Percentiles rank a stretch among this genome's conserved stretches.
Conservation (phyloP, 2,888 invertebrate species). For the Drosophila suboccidentalis region DNA sequence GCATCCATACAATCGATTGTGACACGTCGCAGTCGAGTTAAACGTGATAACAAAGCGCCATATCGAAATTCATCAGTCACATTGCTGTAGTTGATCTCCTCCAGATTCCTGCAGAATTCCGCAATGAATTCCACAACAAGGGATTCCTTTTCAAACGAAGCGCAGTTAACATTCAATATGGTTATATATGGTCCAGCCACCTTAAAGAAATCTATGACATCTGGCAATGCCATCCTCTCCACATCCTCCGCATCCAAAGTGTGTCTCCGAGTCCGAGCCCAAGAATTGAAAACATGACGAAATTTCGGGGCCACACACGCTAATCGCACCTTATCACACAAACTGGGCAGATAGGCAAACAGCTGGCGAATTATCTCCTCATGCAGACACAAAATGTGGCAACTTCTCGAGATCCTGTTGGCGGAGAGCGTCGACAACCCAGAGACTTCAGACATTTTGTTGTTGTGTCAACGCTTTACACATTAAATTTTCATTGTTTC, state of each 20-base stretch:
- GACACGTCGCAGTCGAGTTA: constrained; percentile 47
- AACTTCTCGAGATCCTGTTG: neutral
- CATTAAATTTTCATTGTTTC: constrained; percentile 53
- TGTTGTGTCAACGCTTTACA: constrained; percentile 23
- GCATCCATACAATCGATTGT: constrained; percentile 65
- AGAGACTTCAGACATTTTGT: constrained; percentile 34
- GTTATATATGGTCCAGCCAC: constrained; percentile 59
- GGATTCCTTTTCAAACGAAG: constrained; percentile 64
- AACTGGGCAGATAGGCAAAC: constrained; percentile 47
- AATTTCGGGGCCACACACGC: constrained; percentile 58
- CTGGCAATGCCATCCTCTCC: constrained; percentile 60
- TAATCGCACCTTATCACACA: constrained; percentile 57
- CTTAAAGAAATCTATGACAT: constrained; percentile 65
- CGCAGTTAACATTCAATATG: constrained; percentile 43
- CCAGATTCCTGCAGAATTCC: constrained; percentile 61
- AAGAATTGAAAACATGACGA: constrained; percentile 47
- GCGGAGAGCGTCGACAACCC: neutral
- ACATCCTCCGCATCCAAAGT: constrained; percentile 47
- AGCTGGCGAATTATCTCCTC: constrained; percentile 60
- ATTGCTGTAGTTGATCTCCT: constrained; percentile 59
- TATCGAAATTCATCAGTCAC: constrained; percentile 68
- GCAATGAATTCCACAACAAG: constrained; percentile 65
- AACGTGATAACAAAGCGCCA: constrained; percentile 40
- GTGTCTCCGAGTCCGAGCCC: constrained; percentile 43
- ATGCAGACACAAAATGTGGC: constrained; percentile 46